phyloP scores from a whole-genome alignment of 2,113 vertebrate genomes.

The Otocyon megalotis region DNA sequence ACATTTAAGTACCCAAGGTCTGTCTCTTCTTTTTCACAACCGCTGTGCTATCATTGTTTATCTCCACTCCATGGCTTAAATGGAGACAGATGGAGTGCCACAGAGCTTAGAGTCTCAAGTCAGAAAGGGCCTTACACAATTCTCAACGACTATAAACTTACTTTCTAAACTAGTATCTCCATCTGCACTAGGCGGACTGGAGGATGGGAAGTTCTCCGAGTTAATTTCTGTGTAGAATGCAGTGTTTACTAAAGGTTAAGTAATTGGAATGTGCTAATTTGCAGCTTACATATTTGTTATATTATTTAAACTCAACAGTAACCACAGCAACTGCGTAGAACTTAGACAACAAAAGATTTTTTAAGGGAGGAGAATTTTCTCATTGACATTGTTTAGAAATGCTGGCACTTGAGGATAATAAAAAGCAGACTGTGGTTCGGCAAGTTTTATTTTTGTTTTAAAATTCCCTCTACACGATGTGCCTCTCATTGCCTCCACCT shows the following conservation, averaged over 20 bases:
- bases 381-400: constrained; percentile 56
- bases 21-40: background rate
- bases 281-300: constrained; percentile 19
- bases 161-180: background rate
- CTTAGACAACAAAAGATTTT: constrained; percentile 54
- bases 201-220: background rate
- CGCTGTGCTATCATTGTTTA: background rate
- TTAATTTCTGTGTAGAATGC: background rate
- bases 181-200: background rate
- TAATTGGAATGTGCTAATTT: constrained; percentile 41
- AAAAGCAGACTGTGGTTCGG: constrained; percentile 53
- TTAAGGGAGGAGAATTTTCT: constrained; percentile 55
- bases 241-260: constrained; percentile 32
- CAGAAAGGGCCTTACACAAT: background rate
- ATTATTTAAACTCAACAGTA: constrained; percentile 42
- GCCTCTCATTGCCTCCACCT: background rate
- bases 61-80: constrained; percentile 18
- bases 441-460: constrained; percentile 46
- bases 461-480: constrained; percentile 7
- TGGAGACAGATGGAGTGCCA: background rate
- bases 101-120: background rate
- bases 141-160: background rate
- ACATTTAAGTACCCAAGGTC: background rate
- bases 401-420: constrained; percentile 35
- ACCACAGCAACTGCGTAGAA: constrained; percentile 47